Conservation (phyloP, 2,797 vertebrate genomes). For the Cryptoprocta ferox region DNA sequence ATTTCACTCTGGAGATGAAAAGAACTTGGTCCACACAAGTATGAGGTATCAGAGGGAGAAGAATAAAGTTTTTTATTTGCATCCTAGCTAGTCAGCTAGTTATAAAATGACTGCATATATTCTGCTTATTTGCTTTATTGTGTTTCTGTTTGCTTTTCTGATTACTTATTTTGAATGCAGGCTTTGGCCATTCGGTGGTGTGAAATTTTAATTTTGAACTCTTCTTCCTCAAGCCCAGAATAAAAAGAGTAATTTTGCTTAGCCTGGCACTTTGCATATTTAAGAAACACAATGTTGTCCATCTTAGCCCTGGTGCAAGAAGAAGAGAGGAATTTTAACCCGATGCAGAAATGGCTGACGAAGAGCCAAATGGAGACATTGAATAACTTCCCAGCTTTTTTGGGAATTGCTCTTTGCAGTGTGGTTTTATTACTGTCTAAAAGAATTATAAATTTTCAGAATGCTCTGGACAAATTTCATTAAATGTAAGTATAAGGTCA, state of each 20-base stretch:
- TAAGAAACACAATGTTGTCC: conserved; percentile 1
- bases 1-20: neutral
- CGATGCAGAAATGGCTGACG: neutral
- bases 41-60: neutral
- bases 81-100: conserved; percentile 6
- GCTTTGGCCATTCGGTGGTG: neutral
- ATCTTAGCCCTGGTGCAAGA: neutral
- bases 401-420: conserved; percentile 16
- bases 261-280: neutral
- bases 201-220: conserved; percentile 47
- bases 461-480: neutral
- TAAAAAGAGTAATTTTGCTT: neutral
- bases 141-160: conserved; percentile 43
- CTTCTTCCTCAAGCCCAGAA: neutral
- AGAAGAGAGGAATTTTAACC: neutral
- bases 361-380: neutral
- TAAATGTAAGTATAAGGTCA: neutral
- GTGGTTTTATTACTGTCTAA: neutral
- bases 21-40: neutral
- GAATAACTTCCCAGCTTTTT: neutral
- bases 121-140: conserved; percentile 6
- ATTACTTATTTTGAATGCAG: conserved; percentile 23
- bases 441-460: conserved; percentile 1
- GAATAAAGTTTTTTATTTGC: neutral
- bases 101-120: neutral